Evolutionary conservation across 2,113 vertebrate species (phyloP).

Genomic region (Epinephelus moara): DNA sequence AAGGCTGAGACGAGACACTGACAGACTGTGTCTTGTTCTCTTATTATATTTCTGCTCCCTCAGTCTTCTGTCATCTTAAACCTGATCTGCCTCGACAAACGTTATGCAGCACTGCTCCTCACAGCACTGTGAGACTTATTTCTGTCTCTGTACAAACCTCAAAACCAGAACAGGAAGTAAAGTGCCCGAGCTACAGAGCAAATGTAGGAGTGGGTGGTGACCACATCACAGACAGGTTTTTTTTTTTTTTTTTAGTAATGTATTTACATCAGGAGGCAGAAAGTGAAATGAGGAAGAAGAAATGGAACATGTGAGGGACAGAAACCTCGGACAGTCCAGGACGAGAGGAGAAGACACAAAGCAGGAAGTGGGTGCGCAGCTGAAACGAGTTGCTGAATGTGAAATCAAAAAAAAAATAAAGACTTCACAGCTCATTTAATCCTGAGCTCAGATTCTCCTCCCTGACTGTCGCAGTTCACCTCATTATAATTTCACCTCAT

Average conservation of each 20-base stretch:
- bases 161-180: constrained; percentile 26
- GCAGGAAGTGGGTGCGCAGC: neutral
- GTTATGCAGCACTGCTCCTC: neutral
- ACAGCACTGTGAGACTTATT: neutral
- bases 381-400: neutral
- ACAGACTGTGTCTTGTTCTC: neutral
- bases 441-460: neutral
- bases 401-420: neutral
- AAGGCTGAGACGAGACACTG: neutral
- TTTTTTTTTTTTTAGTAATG: neutral
- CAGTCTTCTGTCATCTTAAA: too few relatives aligned
- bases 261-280: neutral
- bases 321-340: constrained; percentile 7
- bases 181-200: neutral
- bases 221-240: neutral
- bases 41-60: too few relatives aligned
- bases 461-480: too few relatives aligned
- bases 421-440: neutral
- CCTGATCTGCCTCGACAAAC: neutral
- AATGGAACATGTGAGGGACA: neutral
- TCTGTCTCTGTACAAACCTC: constrained; percentile 25
- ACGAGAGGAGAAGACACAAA: neutral
- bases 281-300: constrained; percentile 25
- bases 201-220: neutral
- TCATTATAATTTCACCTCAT: too few relatives aligned